These are phyloP conservation scores for Dorcus parallelipipedus DNA, from an alignment of 2,888 invertebrate species.

Conservation along the genomic window DNA sequence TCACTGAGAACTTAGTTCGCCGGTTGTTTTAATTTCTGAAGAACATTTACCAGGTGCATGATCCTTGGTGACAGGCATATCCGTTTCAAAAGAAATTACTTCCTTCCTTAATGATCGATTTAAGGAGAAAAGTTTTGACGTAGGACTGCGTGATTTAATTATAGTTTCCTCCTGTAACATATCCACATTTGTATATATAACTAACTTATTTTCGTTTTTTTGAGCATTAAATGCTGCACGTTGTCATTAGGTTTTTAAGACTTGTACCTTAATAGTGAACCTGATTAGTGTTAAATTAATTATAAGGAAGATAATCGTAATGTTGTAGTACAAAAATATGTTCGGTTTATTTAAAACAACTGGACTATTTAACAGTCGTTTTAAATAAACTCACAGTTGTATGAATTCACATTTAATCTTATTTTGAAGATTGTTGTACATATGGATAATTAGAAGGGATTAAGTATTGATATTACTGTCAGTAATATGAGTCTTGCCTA, in stretches of 20 bases:
- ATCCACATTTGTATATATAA: not conserved
- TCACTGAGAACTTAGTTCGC: too few species aligned
- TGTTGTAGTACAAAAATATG: too few species aligned
- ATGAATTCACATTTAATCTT: not conserved
- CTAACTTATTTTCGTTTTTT: too few species aligned
- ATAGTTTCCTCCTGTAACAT: not conserved
- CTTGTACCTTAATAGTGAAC: too few species aligned
- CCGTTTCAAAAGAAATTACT: constrained; percentile 28
- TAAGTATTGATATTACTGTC: too few species aligned
- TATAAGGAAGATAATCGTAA: too few species aligned
- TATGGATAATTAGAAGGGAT: not conserved
- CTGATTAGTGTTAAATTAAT: too few species aligned
- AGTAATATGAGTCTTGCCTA: not conserved
- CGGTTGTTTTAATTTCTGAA: constrained; percentile 6
- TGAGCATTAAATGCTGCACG: too few species aligned
- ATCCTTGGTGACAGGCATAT: constrained; percentile 22
- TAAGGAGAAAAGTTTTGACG: constrained; percentile 1
- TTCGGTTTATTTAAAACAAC: too few species aligned
- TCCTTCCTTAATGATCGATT: constrained; percentile 23
- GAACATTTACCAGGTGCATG: constrained; percentile 22
- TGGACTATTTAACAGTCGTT: too few species aligned
- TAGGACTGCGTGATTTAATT: not conserved
- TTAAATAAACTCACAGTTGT: too few species aligned
- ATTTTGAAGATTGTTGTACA: not conserved
- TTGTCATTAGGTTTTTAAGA: too few species aligned